Conservation (phyloP, 2,888 invertebrate genomes). For the Perizoma affinitatum region DNA sequence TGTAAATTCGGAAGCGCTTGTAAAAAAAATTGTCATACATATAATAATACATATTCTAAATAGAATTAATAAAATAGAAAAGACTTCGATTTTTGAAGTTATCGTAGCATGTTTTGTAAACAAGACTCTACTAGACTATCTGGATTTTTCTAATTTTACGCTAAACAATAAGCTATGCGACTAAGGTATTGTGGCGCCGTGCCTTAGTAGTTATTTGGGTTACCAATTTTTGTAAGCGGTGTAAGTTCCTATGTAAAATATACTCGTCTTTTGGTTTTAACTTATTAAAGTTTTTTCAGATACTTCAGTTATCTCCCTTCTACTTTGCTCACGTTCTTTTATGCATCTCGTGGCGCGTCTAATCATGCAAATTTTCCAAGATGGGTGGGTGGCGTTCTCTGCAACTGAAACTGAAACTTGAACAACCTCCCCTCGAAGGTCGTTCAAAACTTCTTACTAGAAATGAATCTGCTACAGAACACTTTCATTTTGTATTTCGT, state of each 20-base stretch:
- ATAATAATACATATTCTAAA: no score
- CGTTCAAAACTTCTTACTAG: constrained; percentile 77
- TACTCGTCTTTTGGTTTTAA: constrained; percentile 27
- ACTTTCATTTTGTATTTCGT: constrained; percentile 70
- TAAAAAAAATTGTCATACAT: no score
- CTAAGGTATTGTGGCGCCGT: no score
- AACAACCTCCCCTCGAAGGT: constrained; percentile 75
- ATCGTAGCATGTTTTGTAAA: no score
- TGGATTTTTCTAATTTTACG: no score
- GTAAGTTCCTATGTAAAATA: constrained; percentile 4
- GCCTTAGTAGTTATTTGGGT: no score
- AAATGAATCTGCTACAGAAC: constrained; percentile 76
- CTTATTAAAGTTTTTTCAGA: constrained; percentile 31
- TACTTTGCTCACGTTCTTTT: constrained; percentile 50
- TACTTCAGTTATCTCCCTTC: constrained; percentile 43
- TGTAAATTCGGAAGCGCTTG: neutral
- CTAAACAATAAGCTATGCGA: no score
- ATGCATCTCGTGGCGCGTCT: constrained; percentile 67
- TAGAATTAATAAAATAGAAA: no score
- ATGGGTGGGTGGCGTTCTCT: constrained; percentile 65
- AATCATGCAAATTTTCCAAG: constrained; percentile 79
- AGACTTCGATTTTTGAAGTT: no score
- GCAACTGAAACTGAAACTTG: constrained; percentile 75
- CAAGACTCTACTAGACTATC: no score
- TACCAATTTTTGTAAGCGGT: neutral